Percentiles rank a stretch among this genome's conserved stretches.
Evolutionary conservation across 2,797 vertebrate species (phyloP).

Genomic region (Siniperca scherzeri): DNA sequence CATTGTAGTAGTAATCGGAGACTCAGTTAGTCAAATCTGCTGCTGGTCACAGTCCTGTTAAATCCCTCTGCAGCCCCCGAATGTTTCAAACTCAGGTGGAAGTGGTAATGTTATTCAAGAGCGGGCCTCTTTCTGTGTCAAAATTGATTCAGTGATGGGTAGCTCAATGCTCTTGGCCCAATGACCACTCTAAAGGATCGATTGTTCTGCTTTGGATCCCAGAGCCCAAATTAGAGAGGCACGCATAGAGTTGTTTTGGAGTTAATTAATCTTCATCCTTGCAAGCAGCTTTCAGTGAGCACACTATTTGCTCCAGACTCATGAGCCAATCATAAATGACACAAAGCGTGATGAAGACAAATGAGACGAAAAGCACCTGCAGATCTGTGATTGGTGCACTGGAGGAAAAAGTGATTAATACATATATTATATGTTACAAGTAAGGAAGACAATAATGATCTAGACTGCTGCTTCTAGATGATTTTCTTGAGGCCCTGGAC

Average conservation of each 20-base stretch:
- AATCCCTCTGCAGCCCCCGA: constrained; percentile 29
- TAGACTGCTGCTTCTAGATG: too few species aligned
- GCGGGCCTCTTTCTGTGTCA: constrained; percentile 39
- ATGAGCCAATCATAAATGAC: neutral
- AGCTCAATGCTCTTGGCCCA: constrained; percentile 37
- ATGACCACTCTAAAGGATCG: constrained; percentile 52
- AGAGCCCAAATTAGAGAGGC: constrained; percentile 16
- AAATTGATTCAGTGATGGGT: constrained; percentile 58
- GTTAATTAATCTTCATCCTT: neutral
- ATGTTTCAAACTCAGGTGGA: constrained; percentile 39
- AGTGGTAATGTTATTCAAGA: constrained; percentile 33
- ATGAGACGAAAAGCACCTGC: neutral
- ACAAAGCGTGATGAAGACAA: neutral
- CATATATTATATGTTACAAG: too few species aligned
- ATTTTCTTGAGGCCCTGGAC: too few species aligned
- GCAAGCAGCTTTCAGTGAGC: neutral
- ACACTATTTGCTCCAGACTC: neutral
- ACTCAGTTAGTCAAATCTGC: neutral
- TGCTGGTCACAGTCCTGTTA: constrained; percentile 1
- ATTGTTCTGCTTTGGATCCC: constrained; percentile 62
- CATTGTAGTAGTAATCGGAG: constrained; percentile 27
- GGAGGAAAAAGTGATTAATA: neutral
- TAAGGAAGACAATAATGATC: too few species aligned
- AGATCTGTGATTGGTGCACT: neutral
- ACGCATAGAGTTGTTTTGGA: neutral